Evolutionary conservation across 2,113 vertebrate genomes (phyloP).

Genomic region (Prunella himalayana): DNA sequence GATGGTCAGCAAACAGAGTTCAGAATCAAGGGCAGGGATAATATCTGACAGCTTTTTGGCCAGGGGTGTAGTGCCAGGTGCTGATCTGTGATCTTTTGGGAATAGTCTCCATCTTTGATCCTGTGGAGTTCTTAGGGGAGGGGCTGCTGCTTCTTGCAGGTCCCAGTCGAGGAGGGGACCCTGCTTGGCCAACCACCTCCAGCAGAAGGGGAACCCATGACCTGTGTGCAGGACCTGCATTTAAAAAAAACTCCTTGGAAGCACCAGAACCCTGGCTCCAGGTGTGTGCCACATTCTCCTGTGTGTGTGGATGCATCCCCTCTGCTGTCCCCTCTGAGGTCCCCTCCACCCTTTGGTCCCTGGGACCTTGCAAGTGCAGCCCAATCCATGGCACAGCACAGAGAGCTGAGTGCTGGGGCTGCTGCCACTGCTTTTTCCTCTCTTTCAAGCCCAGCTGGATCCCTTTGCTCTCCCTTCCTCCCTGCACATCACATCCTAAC

Average conservation of each 20-base stretch:
- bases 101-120: background rate
- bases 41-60: background rate
- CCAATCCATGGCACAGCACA: accelerated
- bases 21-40: background rate
- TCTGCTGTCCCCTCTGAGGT: background rate
- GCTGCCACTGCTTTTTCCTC: background rate
- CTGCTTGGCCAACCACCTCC: background rate
- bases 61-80: background rate
- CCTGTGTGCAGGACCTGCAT: background rate
- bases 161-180: background rate
- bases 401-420: background rate
- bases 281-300: background rate
- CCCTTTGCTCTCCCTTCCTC: background rate
- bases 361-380: background rate
- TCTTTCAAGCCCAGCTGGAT: background rate
- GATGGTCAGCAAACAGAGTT: background rate
- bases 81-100: background rate
- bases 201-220: background rate
- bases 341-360: background rate
- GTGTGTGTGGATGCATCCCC: background rate
- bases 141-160: background rate
- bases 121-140: background rate
- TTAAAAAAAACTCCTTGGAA: background rate
- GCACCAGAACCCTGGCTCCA: background rate
- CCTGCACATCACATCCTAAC: background rate